phyloP scores from a whole-genome alignment of 2,888 invertebrate genomes.

The Campoplex nolae region DNA sequence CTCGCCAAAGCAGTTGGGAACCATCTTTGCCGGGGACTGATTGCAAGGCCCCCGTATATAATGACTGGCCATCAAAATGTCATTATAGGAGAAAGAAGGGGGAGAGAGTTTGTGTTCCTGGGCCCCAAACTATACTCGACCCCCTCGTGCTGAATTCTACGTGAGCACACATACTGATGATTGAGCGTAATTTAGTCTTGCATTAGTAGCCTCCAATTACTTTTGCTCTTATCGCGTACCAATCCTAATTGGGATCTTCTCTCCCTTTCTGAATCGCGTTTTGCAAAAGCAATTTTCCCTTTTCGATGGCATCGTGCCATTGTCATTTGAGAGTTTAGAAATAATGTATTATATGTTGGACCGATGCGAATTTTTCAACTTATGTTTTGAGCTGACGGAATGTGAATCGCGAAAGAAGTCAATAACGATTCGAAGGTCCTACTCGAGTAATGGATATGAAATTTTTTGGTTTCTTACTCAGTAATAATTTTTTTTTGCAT shows the following conservation, averaged over 20 bases:
- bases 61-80: conserved; percentile 74
- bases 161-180: conserved; percentile 60
- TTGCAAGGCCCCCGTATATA: conserved; percentile 69
- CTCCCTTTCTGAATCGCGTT: conserved; percentile 13
- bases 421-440: neutral
- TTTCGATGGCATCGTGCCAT: conserved; percentile 26
- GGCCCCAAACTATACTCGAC: conserved; percentile 59
- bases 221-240: conserved; percentile 66
- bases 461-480: neutral
- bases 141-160: conserved; percentile 52
- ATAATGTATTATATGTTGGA: neutral
- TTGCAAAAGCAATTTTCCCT: conserved; percentile 19
- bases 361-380: neutral
- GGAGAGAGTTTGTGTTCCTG: conserved; percentile 58
- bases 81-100: conserved; percentile 66
- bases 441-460: neutral
- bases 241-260: conserved; percentile 67
- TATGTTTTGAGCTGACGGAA: neutral
- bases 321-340: conserved; percentile 13
- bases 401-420: neutral
- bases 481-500: neutral
- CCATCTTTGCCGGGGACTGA: conserved; percentile 66
- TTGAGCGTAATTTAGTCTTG: conserved; percentile 71
- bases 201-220: conserved; percentile 70
- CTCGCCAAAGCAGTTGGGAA: conserved; percentile 55